These are phyloP conservation scores for Drymodes brunneopygia DNA, from an alignment of 2,113 vertebrate genomes.

Conservation along the genomic window DNA sequence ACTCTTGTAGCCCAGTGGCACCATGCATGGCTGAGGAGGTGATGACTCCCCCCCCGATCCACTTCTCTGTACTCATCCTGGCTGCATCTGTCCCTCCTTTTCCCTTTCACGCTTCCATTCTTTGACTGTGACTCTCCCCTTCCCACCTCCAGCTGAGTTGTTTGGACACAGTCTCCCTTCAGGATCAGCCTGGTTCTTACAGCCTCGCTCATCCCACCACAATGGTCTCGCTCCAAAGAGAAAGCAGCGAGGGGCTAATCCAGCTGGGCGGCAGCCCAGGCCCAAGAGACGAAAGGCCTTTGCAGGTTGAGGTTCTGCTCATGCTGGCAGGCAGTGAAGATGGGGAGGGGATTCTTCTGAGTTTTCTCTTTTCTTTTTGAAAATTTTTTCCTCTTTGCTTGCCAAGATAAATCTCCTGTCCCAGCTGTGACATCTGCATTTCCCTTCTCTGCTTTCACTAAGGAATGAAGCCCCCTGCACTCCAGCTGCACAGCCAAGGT, in stretches of 20 bases:
- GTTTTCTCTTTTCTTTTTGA: constrained; percentile 73
- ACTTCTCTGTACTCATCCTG: neutral
- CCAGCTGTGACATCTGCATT: constrained; percentile 74
- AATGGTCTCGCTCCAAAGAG: neutral
- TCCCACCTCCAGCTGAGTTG: neutral
- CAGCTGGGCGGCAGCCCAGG: constrained; percentile 43
- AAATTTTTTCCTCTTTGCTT: constrained; percentile 74
- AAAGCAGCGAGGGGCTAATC: constrained; percentile 5
- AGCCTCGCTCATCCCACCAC: neutral
- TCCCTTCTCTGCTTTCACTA: constrained; percentile 65
- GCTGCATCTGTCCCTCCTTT: neutral
- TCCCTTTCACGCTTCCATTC: neutral
- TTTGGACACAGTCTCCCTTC: neutral
- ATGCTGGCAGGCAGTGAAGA: constrained; percentile 54
- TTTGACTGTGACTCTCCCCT: neutral
- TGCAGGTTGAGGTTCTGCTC: constrained; percentile 59
- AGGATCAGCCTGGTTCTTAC: constrained; percentile 36
- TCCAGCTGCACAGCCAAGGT: constrained; percentile 64
- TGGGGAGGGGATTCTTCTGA: constrained; percentile 69
- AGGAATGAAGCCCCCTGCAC: constrained; percentile 68
- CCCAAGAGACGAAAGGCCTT: constrained; percentile 24
- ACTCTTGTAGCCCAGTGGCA: neutral
- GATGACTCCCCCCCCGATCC: neutral
- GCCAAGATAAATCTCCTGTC: constrained; percentile 77
- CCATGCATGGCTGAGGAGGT: neutral